phyloP scores from a whole-genome alignment of 2,113 vertebrate genomes.

The Cephalopterus ornatus region DNA sequence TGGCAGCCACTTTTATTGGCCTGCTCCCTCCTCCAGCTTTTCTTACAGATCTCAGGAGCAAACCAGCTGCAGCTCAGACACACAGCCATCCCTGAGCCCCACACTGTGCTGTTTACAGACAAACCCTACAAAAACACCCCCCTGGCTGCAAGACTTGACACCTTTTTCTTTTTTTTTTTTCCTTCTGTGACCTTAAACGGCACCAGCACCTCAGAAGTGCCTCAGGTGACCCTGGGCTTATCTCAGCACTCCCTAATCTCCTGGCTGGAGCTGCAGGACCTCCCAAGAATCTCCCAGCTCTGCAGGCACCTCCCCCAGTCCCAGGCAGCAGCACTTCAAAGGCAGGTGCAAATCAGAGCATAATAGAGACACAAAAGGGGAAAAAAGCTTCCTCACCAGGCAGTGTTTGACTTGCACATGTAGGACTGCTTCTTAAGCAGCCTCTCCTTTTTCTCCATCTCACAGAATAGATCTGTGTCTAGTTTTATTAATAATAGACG shows the following conservation, averaged over 20 bases:
- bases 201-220: not conserved
- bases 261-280: not conserved
- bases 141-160: fast-evolving
- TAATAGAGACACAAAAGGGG: not conserved
- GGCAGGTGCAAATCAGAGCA: not conserved
- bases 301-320: not conserved
- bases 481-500: not conserved
- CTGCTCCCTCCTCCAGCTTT: not conserved
- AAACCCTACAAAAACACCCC: not conserved
- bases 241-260: not conserved
- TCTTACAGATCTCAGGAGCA: not conserved
- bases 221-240: not conserved
- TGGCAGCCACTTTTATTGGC: not conserved
- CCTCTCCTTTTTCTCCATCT: not conserved
- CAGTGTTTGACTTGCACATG: not conserved
- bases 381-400: not conserved
- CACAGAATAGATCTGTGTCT: not conserved
- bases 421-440: not conserved
- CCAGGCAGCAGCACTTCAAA: not conserved
- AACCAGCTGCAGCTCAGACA: not conserved
- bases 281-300: not conserved
- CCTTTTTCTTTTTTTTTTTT: not conserved
- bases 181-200: not conserved
- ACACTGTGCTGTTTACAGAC: not conserved
- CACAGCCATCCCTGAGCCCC: not conserved